Conservation (phyloP, 2,113 vertebrate species). For the Aphyosemion australe region DNA sequence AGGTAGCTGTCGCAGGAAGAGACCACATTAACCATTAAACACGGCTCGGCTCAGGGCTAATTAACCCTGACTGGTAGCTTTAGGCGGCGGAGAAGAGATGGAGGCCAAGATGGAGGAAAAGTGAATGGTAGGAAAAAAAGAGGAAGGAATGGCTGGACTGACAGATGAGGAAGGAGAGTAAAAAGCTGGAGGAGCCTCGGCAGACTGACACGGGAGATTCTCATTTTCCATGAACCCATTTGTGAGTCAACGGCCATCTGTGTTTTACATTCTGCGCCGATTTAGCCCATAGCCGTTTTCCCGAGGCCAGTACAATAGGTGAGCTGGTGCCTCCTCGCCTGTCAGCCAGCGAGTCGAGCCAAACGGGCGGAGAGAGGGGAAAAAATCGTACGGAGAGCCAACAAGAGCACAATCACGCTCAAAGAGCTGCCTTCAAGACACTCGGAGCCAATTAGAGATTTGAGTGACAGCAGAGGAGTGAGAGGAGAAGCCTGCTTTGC, state of each 20-base stretch:
- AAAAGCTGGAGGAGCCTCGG: slow-evolving; percentile 22
- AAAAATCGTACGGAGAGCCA: slow-evolving; percentile 36
- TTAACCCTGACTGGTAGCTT: slow-evolving; percentile 69
- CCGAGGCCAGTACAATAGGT: slow-evolving; percentile 53
- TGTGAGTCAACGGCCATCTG: slow-evolving; percentile 72
- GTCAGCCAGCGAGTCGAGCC: slow-evolving; percentile 34
- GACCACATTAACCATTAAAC: slow-evolving; percentile 74
- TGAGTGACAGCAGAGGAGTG: slow-evolving; percentile 63
- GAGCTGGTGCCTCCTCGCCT: slow-evolving; percentile 46
- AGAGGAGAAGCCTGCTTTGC: slow-evolving; percentile 47
- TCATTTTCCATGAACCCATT: slow-evolving; percentile 66
- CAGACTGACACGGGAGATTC: slow-evolving; percentile 42
- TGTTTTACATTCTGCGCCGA: slow-evolving; percentile 70
- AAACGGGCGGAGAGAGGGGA: slow-evolving; percentile 28
- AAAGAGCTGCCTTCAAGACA: slow-evolving; percentile 58
- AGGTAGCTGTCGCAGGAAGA: slow-evolving; percentile 34
- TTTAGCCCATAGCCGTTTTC: slow-evolving; percentile 58
- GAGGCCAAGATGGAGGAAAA: slow-evolving; percentile 23
- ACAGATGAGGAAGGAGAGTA: slow-evolving; percentile 37
- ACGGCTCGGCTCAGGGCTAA: slow-evolving; percentile 63
- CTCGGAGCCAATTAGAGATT: slow-evolving; percentile 69
- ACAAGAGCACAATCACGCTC: slow-evolving; percentile 44
- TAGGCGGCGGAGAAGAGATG: slow-evolving; percentile 40
- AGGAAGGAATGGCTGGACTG: slow-evolving; percentile 19
- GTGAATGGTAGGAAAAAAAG: slow-evolving; percentile 7